phyloP scores from a whole-genome alignment of 2,888 invertebrate genomes.

The Agonopterix alstromeriana region DNA sequence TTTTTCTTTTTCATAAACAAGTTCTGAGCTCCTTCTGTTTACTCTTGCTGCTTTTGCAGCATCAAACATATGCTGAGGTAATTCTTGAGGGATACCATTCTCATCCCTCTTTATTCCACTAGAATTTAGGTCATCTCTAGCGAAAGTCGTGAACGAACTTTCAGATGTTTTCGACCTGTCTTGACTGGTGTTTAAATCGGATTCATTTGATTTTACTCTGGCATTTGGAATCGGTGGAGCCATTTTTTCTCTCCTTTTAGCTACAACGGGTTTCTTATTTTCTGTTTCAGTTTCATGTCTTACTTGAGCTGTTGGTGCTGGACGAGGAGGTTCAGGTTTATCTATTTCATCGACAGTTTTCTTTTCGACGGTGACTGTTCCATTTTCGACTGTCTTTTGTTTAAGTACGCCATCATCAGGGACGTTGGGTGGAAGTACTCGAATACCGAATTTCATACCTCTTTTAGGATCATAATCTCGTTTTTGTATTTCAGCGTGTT shows the following conservation, averaged over 20 bases:
- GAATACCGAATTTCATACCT: slow-evolving; percentile 81
- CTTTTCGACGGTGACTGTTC: slow-evolving; percentile 45
- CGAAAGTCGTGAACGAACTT: slow-evolving; percentile 39
- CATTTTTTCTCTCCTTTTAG: slow-evolving; percentile 69
- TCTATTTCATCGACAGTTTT: slow-evolving; percentile 59
- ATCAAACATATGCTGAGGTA: slow-evolving; percentile 83
- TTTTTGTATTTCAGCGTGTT: slow-evolving; percentile 72
- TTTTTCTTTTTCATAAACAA: slow-evolving; percentile 48
- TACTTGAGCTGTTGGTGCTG: slow-evolving; percentile 47
- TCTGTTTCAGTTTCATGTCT: slow-evolving; percentile 73
- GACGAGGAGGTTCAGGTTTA: slow-evolving; percentile 52
- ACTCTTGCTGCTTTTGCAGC: slow-evolving; percentile 83
- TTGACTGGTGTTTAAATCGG: slow-evolving; percentile 39
- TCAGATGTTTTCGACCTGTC: slow-evolving; percentile 53
- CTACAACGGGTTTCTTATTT: slow-evolving; percentile 68
- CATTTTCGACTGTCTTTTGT: slow-evolving; percentile 63
- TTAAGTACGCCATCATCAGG: slow-evolving; percentile 70
- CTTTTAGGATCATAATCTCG: slow-evolving; percentile 74
- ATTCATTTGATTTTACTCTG: slow-evolving; percentile 55
- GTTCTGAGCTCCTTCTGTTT: slow-evolving; percentile 78
- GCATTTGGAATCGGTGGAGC: slow-evolving; percentile 70
- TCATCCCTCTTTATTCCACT: slow-evolving; percentile 78
- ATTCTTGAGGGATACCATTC: slow-evolving; percentile 81
- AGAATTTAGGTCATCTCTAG: slow-evolving; percentile 69
- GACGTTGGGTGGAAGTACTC: slow-evolving; percentile 78